Base-by-base conservation (phyloP, 2,888 invertebrate genomes). In the Oscheius sp. region DNA sequence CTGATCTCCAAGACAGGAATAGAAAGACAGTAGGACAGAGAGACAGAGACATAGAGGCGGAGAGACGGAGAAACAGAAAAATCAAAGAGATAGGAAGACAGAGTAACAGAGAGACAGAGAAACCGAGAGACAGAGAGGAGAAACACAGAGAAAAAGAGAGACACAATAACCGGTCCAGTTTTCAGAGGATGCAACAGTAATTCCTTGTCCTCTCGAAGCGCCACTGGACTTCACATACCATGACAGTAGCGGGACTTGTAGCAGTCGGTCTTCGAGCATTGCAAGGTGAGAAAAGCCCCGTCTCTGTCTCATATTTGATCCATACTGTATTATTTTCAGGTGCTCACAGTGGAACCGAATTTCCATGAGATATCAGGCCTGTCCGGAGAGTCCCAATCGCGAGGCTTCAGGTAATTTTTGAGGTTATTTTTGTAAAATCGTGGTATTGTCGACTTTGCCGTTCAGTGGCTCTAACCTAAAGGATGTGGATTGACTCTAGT, bases 151-250 rank as follows among this genome's bases (percentile, higher is more conserved):
- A 59, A 59, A 59, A 33, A 33, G 32, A 63, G n/a, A 65, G 13
- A 21, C 21, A 21, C 21, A 21, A 21, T 21, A 21, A 21, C 21
- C 21, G 21, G 21, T 21, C 1, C 7, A 50, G 21, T 35, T 72
- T 72, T 62, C 75, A 81, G 81, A 79, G 74, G 81, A 81, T 55
- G 78, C 81, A 0, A 42, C 71, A 11, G 62, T 76, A 4, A 75
- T 78, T 4, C 70, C 74, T 0, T 81, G 81, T 72, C 81, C 81
- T 10, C 73, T 81, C 33, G 78, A 79, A 58, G 77, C 76, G 4
- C 81, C 81, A 1, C 72, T 81, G 53, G 77, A 78, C 58, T 81
- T 81, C 63, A 81, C 79, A 21, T 81, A 79, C 29, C 79, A 78
- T 53, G 75, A 79, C 32, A 78, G 73, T 47, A 71, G 66, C 53